These are phyloP conservation scores for Notolepis coatsorum DNA, from an alignment of 2,797 vertebrate species.

Conservation along the genomic window DNA sequence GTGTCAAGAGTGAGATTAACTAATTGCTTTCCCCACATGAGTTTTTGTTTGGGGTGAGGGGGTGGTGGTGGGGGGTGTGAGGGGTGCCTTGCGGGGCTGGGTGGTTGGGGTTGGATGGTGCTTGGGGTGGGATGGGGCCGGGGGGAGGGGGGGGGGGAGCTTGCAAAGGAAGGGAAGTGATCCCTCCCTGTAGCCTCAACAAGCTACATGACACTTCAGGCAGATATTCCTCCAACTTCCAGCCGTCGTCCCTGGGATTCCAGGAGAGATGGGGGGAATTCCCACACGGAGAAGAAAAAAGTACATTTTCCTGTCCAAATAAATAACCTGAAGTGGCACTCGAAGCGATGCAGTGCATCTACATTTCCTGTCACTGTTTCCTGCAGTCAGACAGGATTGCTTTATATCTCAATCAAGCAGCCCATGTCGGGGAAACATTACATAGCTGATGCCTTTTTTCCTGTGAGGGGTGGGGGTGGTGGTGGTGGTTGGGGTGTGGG, in stretches of 20 bases:
- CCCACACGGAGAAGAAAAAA: conserved; percentile 10
- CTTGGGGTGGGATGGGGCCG: conserved; percentile 15
- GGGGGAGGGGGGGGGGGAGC: no score
- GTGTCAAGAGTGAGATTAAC: conserved; percentile 84
- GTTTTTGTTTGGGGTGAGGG: conserved; percentile 56
- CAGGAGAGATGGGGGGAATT: conserved; percentile 50
- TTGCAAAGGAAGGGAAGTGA: conserved; percentile 51
- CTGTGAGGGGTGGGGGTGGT: background rate
- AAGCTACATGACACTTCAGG: conserved; percentile 67
- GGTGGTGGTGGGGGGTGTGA: background rate
- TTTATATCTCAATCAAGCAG: conserved; percentile 64
- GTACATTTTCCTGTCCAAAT: conserved; percentile 60
- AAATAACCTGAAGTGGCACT: conserved; percentile 80
- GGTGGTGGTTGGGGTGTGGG: background rate
- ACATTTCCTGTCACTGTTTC: conserved; percentile 76
- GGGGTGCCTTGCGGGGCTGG: no score
- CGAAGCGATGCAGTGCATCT: conserved; percentile 64
- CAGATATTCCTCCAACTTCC: conserved; percentile 49
- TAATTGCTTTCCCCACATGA: conserved; percentile 73
- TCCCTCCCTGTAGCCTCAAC: conserved; percentile 67
- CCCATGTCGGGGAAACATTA: conserved; percentile 56
- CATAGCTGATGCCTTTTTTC: conserved; percentile 36
- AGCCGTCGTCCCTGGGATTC: conserved; percentile 50
- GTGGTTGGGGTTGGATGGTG: background rate
- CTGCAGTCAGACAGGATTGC: conserved; percentile 62